Conservation (phyloP, 2,888 invertebrate genomes). For the Pristionchus entomophagus region DNA sequence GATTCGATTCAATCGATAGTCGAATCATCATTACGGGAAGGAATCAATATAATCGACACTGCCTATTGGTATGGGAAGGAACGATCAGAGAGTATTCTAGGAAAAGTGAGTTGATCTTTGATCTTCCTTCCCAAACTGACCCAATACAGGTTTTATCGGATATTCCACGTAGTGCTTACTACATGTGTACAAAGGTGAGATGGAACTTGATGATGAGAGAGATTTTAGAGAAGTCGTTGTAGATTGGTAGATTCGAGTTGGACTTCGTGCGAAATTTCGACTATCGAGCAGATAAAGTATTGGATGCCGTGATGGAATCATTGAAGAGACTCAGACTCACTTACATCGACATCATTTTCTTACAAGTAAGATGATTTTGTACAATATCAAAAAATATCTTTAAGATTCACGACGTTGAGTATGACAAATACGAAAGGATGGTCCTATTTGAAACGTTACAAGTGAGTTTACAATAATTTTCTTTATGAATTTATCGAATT, state of each 20-base stretch:
- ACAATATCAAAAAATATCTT: constrained; percentile 44
- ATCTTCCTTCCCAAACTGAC: not conserved
- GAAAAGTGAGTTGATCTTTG: constrained; percentile 80
- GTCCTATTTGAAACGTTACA: constrained; percentile 89
- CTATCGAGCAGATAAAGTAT: constrained; percentile 85
- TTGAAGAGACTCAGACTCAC: constrained; percentile 84
- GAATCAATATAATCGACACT: constrained; percentile 93
- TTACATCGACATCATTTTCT: constrained; percentile 85
- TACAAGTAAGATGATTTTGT: constrained; percentile 83
- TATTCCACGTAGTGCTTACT: constrained; percentile 88
- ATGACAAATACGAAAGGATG: constrained; percentile 85
- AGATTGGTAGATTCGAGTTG: constrained; percentile 84
- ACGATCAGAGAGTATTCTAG: constrained; percentile 86
- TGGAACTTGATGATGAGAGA: not conserved
- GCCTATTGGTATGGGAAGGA: constrained; percentile 94
- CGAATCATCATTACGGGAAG: constrained; percentile 84
- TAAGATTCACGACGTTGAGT: constrained; percentile 93
- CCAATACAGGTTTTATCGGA: constrained; percentile 82
- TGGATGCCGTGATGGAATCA: constrained; percentile 85
- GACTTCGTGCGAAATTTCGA: constrained; percentile 87
- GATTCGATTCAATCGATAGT: constrained; percentile 84
- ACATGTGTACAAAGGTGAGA: constrained; percentile 88
- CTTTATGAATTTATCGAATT: not conserved
- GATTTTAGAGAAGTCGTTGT: no score
- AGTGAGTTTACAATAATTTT: constrained; percentile 38